Conservation (phyloP, 2,113 vertebrate species). For the Sylvilagus bachmani region DNA sequence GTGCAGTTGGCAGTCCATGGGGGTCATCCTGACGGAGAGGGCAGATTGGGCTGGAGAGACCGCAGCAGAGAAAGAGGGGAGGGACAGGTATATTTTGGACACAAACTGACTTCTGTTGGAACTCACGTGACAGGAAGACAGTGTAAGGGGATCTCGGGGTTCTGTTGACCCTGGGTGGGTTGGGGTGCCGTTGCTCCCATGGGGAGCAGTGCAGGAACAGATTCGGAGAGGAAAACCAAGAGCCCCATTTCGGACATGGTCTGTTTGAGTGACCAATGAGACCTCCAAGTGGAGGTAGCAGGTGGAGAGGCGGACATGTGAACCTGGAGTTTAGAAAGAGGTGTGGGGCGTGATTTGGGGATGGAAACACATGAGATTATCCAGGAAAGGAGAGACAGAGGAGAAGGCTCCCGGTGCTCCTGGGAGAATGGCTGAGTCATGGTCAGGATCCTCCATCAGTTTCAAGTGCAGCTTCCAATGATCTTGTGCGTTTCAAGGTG, state of each 20-base stretch:
- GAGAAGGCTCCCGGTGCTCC: background rate
- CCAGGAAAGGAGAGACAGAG: background rate
- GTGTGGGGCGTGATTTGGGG: background rate
- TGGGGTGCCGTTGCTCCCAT: accelerated
- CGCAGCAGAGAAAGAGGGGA: background rate
- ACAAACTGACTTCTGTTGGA: background rate
- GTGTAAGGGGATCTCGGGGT: background rate
- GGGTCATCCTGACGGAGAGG: background rate
- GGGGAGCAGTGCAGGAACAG: background rate
- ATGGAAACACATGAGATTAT: background rate
- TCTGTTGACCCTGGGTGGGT: background rate
- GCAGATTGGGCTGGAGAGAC: background rate
- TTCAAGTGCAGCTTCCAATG: conserved; percentile 42
- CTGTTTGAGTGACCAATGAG: background rate
- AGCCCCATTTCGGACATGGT: background rate
- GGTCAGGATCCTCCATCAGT: background rate
- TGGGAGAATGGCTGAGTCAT: background rate
- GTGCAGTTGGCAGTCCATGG: background rate
- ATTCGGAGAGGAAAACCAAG: background rate
- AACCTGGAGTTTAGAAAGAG: background rate
- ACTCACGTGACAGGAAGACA: background rate
- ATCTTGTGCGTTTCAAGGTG: background rate
- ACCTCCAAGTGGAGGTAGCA: background rate
- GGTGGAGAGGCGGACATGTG: background rate
- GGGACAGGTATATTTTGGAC: background rate